Base-by-base conservation (phyloP, 1,140 invertebrate genomes). In the Ctenoplectra terminalis region DNA sequence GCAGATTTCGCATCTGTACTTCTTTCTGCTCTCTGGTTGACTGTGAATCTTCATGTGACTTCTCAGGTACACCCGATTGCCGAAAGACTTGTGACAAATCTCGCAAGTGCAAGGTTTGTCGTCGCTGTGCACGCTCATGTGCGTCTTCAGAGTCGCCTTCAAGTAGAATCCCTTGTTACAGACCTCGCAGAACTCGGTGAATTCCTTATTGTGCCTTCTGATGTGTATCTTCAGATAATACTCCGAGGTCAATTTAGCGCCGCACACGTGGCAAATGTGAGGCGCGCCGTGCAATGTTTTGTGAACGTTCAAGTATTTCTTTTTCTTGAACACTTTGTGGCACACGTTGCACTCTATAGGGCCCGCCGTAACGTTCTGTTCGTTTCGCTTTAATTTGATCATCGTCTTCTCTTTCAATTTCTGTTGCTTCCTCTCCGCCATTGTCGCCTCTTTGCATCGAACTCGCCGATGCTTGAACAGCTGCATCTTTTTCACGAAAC, bases 91-190 rank as follows among this genome's bases (percentile, higher is more conserved):
- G 74, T 93, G 91, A 81, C 95, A 95, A 5, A 92, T 86, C 37
- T 94, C 92, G 87, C 95, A 95, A 8, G 71, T 56, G 50, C 82
- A 93, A 0, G 89, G 87, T 23, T 90, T 90, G 5, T 85, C 83
- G 0, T 90, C 84, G 1, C 81, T 87, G 61, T 94, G 93, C 2
- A 84, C 82, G 2, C 82, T 85, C 87, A 89, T 89, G 69, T 94
- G 93, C 1, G 83, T 84, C 23, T 87, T 89, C 46, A 93, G 48
- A 0, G 87, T 83, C n/a, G 96, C 96, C 86, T 94, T 67, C 95
- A 93, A 90, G 11, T 96, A 96, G 91, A 97, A 97, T 0, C 95
- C 94, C 87, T 97, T 97, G 29, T 95, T 95, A 88, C 97, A 98
- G 5, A 96, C 92, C 29, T 95, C 90, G 87, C 97, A 98, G 58